Conservation (phyloP, 2,113 vertebrate species). For the Rhinopomastus cyanomelas region DNA sequence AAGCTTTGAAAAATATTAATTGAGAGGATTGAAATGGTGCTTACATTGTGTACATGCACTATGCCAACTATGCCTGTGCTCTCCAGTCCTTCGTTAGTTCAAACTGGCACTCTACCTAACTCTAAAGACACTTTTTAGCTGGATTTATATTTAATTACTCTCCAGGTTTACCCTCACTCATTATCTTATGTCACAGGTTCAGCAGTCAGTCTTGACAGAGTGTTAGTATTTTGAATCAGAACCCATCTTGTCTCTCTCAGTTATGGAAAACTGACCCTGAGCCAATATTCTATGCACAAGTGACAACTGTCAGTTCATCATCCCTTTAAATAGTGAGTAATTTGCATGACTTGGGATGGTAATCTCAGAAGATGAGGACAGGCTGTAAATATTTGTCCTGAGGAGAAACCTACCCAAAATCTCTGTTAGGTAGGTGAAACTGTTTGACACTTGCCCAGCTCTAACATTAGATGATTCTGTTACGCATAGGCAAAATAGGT, state of each 20-base stretch:
- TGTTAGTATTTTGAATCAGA: not conserved
- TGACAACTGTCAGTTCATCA: slow-evolving; percentile 12
- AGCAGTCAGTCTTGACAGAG: not conserved
- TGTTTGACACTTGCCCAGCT: not conserved
- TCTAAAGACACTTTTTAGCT: not conserved
- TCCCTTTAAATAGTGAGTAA: not conserved
- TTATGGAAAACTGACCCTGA: not conserved
- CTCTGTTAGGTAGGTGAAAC: not conserved
- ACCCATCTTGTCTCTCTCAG: not conserved
- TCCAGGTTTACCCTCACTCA: slow-evolving; percentile 8
- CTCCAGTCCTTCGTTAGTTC: not conserved
- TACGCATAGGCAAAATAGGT: not conserved
- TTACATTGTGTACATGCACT: not conserved
- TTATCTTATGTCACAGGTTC: not conserved
- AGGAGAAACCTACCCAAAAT: not conserved
- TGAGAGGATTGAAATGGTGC: not conserved
- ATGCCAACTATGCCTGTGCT: not conserved
- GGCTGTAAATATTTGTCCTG: not conserved
- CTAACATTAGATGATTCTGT: not conserved
- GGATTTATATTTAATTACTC: slow-evolving; percentile 45
- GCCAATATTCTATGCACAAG: not conserved
- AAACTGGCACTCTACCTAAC: not conserved
- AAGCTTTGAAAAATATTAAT: not conserved
- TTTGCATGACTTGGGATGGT: not conserved
- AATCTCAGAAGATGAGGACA: not conserved